Base-by-base conservation (phyloP, 2,113 vertebrate genomes). In the Chaetorhynchus papuensis region DNA sequence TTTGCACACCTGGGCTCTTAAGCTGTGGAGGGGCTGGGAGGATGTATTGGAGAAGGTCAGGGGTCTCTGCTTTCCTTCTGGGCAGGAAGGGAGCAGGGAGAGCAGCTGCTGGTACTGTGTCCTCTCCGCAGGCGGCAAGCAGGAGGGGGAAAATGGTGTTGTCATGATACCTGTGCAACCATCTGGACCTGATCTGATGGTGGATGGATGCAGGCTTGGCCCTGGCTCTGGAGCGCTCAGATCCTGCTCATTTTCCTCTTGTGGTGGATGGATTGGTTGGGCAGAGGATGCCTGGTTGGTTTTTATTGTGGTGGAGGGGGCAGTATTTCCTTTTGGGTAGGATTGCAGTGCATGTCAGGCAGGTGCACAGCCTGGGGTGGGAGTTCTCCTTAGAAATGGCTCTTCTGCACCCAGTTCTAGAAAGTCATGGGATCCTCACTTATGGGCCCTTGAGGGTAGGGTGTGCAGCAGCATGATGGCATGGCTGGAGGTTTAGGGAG, bases 1-100 rank as follows among this genome's bases (percentile, higher is more conserved):
- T 98, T 98, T 98, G 97, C 97, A 89, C 98, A 98, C 96, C 98
- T 97, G 97, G 97, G 92, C 83, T 12, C 97, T 96, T 98, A 97
- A 97, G 97, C 97, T 96, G 86, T 18, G 2, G 37, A 96, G 95
- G 85, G 83, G 75, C 81, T 86, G 87, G 56, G 84, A 70, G 60
- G 56, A 64, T 87, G 89, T 7, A 6, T 31, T 0, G 1, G 89
- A 94, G 95, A 97, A 97, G 96, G 96, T 97, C 96, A 95, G 53
- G 78, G 93, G 94, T 89, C 86, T 93, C 35, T 56, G 56, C 60
- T 90, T 89, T 79, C 61, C 63, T 93, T n/a, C 10, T 0, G 10
- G 89, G 93, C 75, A 69, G 44, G 66, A 85, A 80, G 66, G 66
- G 63, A 82, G 31, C 11, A 31, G 41, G n/a, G 64, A 45, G 66